Conservation (phyloP, 2,113 vertebrate species). For the Chitala chitala region DNA sequence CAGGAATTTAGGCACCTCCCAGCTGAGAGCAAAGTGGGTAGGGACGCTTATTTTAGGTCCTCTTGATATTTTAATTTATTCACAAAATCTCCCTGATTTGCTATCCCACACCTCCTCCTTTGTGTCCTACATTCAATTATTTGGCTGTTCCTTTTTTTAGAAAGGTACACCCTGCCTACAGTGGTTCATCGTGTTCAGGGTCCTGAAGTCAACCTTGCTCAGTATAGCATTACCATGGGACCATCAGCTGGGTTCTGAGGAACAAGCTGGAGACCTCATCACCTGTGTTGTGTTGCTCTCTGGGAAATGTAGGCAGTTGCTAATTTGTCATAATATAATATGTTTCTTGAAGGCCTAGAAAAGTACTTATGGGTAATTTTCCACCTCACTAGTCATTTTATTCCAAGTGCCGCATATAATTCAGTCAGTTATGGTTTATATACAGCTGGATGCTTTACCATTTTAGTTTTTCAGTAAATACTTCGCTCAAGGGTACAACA, state of each 20-base stretch:
- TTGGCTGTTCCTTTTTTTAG: neutral
- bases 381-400: neutral
- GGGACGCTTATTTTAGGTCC: constrained; percentile 9
- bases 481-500: neutral
- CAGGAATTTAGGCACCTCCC: neutral
- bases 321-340: neutral
- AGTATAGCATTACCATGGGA: neutral
- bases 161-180: neutral
- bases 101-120: constrained; percentile 2
- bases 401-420: neutral
- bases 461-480: neutral
- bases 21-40: neutral
- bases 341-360: neutral
- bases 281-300: neutral
- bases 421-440: neutral
- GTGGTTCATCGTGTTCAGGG: neutral
- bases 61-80: constrained; percentile 17
- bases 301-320: neutral
- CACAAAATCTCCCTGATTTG: neutral
- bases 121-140: neutral
- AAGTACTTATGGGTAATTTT: constrained; percentile 1
- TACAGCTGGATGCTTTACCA: neutral
- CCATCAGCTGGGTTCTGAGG: neutral
- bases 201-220: neutral
- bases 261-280: neutral